Evolutionary conservation across 2,888 invertebrate genomes (phyloP).

Genomic region (Acanthosoma haemorrhoidale): DNA sequence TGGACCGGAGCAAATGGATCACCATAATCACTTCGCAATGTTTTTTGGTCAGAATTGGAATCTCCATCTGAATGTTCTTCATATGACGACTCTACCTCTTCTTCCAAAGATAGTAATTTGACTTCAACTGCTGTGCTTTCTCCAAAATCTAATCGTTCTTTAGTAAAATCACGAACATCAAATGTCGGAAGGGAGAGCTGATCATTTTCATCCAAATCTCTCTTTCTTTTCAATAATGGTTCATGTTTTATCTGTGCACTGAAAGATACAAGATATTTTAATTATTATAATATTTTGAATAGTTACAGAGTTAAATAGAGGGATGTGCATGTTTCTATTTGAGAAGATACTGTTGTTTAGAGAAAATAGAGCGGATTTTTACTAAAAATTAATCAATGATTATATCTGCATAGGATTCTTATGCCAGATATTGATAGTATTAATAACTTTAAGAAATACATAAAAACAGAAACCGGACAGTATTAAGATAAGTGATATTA

Average conservation of each 20-base stretch:
- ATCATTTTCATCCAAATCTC: no score
- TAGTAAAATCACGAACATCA: neutral
- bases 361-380: neutral
- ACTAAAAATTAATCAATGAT: no score
- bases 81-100: neutral
- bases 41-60: neutral
- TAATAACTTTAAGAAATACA: no score
- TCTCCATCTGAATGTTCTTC: neutral
- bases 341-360: neutral
- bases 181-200: neutral
- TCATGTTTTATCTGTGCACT: neutral
- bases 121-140: neutral
- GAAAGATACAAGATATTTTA: neutral
- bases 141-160: neutral
- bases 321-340: no score
- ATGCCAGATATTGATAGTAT: no score
- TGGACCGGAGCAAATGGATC: constrained; percentile 23
- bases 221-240: neutral
- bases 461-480: no score
- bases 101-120: neutral
- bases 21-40: constrained; percentile 27
- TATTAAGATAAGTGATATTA: no score
- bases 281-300: neutral
- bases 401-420: no score
- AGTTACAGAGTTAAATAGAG: neutral